Evolutionary conservation across 2,888 invertebrate species (phyloP), one percentile per base, ranked within the genome.

Genomic region (Nemapogon koenigi): DNA sequence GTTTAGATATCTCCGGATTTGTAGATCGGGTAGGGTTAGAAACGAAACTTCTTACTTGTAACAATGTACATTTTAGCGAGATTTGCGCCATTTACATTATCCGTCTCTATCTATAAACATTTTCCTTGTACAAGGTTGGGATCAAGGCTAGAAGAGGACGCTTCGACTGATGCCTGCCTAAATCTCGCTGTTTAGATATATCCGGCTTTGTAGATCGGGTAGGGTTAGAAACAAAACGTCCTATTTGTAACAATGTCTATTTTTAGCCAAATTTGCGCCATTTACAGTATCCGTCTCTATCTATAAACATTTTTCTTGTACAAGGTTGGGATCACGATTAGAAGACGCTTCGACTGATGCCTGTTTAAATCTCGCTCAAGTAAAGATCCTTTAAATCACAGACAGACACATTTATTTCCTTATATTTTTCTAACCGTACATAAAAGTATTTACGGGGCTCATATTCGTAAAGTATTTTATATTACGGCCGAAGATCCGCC

Each of bases 31-130:
- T n/a, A n/a, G n/a, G n/a, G n/a, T n/a, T n/a, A n/a, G n/a, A n/a
- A n/a, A n/a, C n/a, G n/a, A n/a, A n/a, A n/a, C n/a, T n/a, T n/a
- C n/a, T n/a, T n/a, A n/a, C n/a, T n/a, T n/a, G n/a, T n/a, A n/a
- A n/a, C n/a, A n/a, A n/a, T n/a, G n/a, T n/a, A n/a, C n/a, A n/a
- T n/a, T n/a, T n/a, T n/a, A n/a, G n/a, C n/a, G n/a, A n/a, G n/a
- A 67, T 67, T 68, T 67, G 62, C 64, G 62, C 63, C 66, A 61
- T 62, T 63, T 66, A 54, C 52, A 46, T 52, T 55, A 51, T 49
- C 14, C 36, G 16, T 13, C 16, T 28, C 13, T n/a, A n/a, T n/a
- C n/a, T n/a, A n/a, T n/a, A n/a, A 28, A 28, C 28, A 28, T 28
- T 7, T 15, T 15, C 28, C 4, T 28, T 15, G 14, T 28, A 28